Evolutionary conservation across 2,113 vertebrate genomes (phyloP).

Genomic region (Sceloporus undulatus): DNA sequence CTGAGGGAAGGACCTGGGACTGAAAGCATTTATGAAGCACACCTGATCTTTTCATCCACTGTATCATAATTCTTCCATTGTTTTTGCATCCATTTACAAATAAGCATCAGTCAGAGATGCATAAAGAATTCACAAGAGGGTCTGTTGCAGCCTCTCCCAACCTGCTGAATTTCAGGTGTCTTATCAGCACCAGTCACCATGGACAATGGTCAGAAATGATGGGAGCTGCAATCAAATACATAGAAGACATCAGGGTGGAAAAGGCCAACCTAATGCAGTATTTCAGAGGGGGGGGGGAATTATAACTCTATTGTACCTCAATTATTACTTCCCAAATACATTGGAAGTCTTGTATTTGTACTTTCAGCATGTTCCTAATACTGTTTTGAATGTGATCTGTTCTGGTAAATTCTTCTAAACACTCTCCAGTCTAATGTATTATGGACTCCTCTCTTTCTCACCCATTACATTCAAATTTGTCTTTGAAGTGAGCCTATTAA

Average conservation of each 20-base stretch:
- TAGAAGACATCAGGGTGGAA: not conserved
- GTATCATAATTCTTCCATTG: not conserved
- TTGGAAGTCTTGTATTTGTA: not conserved
- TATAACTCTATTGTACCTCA: not conserved
- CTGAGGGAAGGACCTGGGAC: not conserved
- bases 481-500: not conserved
- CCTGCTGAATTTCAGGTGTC: not conserved
- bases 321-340: not conserved
- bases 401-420: not conserved
- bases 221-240: not conserved
- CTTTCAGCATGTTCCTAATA: not conserved
- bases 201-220: not conserved
- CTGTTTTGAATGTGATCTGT: not conserved
- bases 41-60: no score
- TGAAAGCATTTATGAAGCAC: not conserved
- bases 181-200: not conserved
- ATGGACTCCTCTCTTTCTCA: not conserved
- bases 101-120: not conserved
- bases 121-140: not conserved
- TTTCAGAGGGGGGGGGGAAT: not conserved
- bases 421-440: not conserved
- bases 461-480: conserved; percentile 27
- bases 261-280: not conserved
- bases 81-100: not conserved
- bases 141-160: no score